These are phyloP conservation scores for Tenthredo scrophulariae DNA, from an alignment of 2,888 invertebrate species.

Conservation along the genomic window DNA sequence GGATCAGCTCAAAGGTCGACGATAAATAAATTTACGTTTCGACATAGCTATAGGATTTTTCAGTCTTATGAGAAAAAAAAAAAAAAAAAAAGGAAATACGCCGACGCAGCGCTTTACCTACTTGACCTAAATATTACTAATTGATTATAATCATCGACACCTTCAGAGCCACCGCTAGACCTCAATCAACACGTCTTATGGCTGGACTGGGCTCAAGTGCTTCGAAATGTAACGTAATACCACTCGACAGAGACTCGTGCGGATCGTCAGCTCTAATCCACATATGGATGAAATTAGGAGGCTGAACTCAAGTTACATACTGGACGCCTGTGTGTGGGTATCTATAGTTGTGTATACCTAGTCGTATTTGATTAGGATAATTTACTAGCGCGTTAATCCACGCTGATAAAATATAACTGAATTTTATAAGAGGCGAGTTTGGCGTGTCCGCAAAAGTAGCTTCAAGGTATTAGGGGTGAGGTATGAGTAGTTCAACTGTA, in stretches of 20 bases:
- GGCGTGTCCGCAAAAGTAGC: neutral
- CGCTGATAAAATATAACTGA: neutral
- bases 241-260: slow-evolving; percentile 38
- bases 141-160: neutral
- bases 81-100: neutral
- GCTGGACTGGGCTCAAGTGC: slow-evolving; percentile 4
- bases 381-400: neutral
- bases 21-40: too few species aligned
- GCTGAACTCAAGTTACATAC: slow-evolving; percentile 29
- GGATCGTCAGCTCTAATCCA: slow-evolving; percentile 42
- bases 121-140: neutral
- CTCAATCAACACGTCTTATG: slow-evolving; percentile 3
- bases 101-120: too few species aligned
- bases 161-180: slow-evolving; percentile 2
- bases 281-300: slow-evolving; percentile 45
- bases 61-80: too few species aligned
- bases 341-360: neutral
- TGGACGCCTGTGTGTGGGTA: neutral
- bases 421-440: too few species aligned
- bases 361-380: neutral
- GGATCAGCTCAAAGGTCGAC: neutral
- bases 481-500: neutral
- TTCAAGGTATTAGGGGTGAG: neutral
- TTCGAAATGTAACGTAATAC: slow-evolving; percentile 37
- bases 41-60: too few species aligned